Evolutionary conservation across 2,888 invertebrate species (phyloP), one percentile per base, ranked within the genome.

Genomic region (Vesta saturnalis): DNA sequence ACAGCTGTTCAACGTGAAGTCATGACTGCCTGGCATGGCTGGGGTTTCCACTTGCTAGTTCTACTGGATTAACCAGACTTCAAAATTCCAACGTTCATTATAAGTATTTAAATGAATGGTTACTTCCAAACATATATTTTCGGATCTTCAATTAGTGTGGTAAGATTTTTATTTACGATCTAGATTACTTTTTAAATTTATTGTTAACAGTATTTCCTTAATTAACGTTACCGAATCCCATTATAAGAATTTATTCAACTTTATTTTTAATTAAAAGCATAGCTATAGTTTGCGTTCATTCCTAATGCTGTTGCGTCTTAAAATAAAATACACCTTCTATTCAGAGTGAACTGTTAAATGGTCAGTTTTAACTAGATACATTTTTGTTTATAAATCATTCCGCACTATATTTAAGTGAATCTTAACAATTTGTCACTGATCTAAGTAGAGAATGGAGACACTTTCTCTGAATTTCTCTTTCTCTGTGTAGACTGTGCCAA

Each of bases 1-100:
- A 78, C 78, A 78, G 78, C 78, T 78, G 78, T 72, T 73, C 71
- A 73, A 74, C 77, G 76, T 74, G 73, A 74, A 76, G 73, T 69
- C 77, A 74, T 73, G 76, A 74, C 77, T 73, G 76, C 61, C 47
- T 30, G 59, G 47, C 64, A 39, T 39, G n/a, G 39, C 58, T 59
- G 60, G 61, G n/a, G 15, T 63, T 63, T 67, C 68, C 47, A 59
- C 57, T 62, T 68, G 63, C 68, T 63, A 47, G 55, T 68, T 64
- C 35, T 47, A 58, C 55, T 66, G 66, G 66, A 66, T 46, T 52
- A 67, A 67, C 67, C 43, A 58, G 62, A 59, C 59, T 64, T 64
- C 64, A 60, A 64, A 68, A 64, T 60, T 64, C 58, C 59, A 55
- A 43, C 47, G 23, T 59, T 23, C 59, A 46, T 60, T 21, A 60